A percentile compares a stretch with the other conserved stretches of the same genome.
Evolutionary conservation across 2,113 vertebrate genomes (phyloP).

Genomic region (Syrrhaptes paradoxus): DNA sequence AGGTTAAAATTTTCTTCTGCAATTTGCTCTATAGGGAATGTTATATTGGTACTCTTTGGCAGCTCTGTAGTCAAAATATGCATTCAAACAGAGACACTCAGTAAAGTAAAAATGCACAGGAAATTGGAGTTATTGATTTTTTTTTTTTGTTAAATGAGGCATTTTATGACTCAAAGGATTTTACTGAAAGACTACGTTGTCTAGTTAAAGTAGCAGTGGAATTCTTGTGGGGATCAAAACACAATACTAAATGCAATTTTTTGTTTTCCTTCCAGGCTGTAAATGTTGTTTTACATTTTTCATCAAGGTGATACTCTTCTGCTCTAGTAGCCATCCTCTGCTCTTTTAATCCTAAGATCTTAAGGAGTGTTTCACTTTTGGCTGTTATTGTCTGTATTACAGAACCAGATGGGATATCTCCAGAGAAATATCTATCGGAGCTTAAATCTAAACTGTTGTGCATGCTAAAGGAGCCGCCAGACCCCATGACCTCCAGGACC

Average conservation of each 20-base stretch:
- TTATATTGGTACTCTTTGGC: background rate
- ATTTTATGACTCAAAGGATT: slow-evolving; percentile 26
- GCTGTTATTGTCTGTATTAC: background rate
- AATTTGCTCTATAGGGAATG: background rate
- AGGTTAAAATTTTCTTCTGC: background rate
- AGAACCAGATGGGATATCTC: background rate
- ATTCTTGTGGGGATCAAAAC: background rate
- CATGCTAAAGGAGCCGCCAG: background rate
- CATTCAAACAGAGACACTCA: slow-evolving; percentile 32
- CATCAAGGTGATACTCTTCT: background rate
- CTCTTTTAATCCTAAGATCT: background rate
- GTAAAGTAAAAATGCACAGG: background rate
- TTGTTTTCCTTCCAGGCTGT: background rate
- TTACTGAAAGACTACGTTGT: background rate
- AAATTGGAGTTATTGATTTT: background rate
- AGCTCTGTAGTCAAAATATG: background rate
- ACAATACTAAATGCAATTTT: background rate
- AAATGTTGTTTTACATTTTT: background rate
- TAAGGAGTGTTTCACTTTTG: background rate
- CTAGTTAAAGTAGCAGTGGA: background rate
- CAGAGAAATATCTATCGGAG: background rate
- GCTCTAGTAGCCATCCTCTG: background rate
- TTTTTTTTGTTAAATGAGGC: slow-evolving; percentile 6
- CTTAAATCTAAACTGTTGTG: background rate
- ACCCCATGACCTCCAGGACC: background rate